These are phyloP conservation scores for Yponomeuta sedellus DNA, from an alignment of 2,888 invertebrate species.

Conservation along the genomic window DNA sequence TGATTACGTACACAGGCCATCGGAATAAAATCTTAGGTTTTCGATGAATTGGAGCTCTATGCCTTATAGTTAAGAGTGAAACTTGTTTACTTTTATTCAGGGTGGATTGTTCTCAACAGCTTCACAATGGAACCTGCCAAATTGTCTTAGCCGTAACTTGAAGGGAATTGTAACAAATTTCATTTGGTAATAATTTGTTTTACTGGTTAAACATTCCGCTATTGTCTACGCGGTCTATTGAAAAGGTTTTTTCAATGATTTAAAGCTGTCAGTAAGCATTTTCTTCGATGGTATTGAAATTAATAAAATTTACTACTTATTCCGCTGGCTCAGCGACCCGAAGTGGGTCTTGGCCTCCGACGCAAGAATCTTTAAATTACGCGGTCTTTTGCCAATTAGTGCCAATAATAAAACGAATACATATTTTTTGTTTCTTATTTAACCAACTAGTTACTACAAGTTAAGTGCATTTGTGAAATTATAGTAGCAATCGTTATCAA, in stretches of 20 bases:
- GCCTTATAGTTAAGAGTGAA: background rate
- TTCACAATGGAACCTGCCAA: constrained; percentile 5
- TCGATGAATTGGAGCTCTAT: background rate
- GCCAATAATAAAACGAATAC: too few relatives aligned
- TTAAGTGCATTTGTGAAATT: too few relatives aligned
- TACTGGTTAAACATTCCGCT: constrained; percentile 13
- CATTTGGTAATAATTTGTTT: constrained; percentile 14
- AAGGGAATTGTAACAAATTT: constrained; percentile 14
- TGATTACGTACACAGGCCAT: background rate
- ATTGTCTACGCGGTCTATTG: constrained; percentile 11
- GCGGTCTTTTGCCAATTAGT: too few relatives aligned
- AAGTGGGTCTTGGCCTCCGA: too few relatives aligned
- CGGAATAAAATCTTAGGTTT: background rate
- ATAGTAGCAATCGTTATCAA: too few relatives aligned
- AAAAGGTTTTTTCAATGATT: background rate
- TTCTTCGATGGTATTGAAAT: background rate
- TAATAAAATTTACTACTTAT: background rate
- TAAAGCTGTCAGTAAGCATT: background rate
- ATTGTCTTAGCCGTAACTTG: constrained; percentile 6
- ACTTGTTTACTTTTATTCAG: background rate
- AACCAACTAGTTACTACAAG: too few relatives aligned
- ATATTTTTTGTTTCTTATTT: too few relatives aligned
- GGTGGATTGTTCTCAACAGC: background rate
- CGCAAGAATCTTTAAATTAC: too few relatives aligned
- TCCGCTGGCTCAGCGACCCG: too few relatives aligned